Base-by-base conservation (phyloP, 2,888 invertebrate genomes). In the Helleia helle region DNA sequence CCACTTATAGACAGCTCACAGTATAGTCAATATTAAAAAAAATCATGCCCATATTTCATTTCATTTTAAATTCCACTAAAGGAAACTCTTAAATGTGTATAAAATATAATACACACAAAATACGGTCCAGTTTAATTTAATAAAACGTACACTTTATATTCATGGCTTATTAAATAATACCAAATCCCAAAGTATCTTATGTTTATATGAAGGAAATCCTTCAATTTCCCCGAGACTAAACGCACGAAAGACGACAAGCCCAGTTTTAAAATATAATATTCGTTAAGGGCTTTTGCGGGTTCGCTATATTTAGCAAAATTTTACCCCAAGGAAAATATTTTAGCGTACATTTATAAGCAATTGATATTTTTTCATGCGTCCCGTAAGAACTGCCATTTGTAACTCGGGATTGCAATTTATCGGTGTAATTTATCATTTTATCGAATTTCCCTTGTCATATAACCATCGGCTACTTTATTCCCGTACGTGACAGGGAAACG, bases 291-390 rank as follows among this genome's bases (percentile, higher is more conserved):
- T 47, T 49, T 46, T 41, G 52, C 52, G 55, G 58, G 58, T 54
- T 41, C 29, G 42, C 47, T 48, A 49, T 55, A 52, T 59, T 60
- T 54, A 52, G 54, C 58, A 60, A 67, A 69, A 70, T 69, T 63
- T 61, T 62, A 56, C 55, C 51, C 52, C 40, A 44, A 56, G 48
- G 50, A 49, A 54, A 59, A 61, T n/a, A n/a, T 57, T 60, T 62
- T 52, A 50, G 52, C 53, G 56, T 61, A 67, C 58, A 57, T 54
- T 67, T 62, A 59, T 66, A 63, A 70, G 66, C 65, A 71, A 79
- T 75, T 75, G 66, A 73, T 73, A 75, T 74, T 71, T 77, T 48
- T 75, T 72, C 71, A 68, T 70, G 67, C 69, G 64, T 57, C 59
- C 62, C 54, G 54, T 61, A 69, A 72, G 63, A 60, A 62, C 59